Conservation (phyloP, 2,797 vertebrate genomes). For the Pristis pectinata region DNA sequence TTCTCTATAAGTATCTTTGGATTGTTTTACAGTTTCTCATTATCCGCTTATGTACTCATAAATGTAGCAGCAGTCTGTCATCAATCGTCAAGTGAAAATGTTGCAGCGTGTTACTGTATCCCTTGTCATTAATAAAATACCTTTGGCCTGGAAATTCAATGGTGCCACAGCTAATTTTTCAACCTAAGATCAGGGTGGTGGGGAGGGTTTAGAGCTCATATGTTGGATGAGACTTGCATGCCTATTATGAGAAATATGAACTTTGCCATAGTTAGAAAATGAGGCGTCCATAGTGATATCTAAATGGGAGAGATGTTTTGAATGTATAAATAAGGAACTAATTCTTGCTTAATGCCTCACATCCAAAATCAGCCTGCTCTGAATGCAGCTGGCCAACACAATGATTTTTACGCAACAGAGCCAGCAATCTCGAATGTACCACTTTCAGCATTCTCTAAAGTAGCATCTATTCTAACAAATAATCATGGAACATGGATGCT, state of each 20-base stretch:
- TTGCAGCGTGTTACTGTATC: background rate
- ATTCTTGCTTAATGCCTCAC: background rate
- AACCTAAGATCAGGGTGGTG: background rate
- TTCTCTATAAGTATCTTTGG: background rate
- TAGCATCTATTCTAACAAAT: no score
- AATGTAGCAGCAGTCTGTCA: background rate
- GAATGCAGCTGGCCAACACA: background rate
- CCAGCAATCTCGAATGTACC: background rate
- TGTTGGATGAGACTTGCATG: background rate
- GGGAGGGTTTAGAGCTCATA: background rate
- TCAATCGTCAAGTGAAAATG: background rate
- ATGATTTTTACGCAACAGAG: background rate
- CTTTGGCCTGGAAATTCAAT: background rate
- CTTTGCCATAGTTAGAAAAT: background rate
- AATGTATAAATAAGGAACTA: background rate
- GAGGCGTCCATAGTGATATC: background rate
- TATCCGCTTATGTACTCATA: background rate
- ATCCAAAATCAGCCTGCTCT: background rate
- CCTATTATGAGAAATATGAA: background rate
- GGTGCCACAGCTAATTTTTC: no score
- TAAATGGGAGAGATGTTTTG: background rate
- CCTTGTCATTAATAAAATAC: background rate
- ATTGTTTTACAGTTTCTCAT: background rate
- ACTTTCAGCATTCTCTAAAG: background rate
- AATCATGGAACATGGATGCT: background rate